These are phyloP conservation scores for Molossus molossus DNA, from an alignment of 2,797 vertebrate species.

Conservation along the genomic window DNA sequence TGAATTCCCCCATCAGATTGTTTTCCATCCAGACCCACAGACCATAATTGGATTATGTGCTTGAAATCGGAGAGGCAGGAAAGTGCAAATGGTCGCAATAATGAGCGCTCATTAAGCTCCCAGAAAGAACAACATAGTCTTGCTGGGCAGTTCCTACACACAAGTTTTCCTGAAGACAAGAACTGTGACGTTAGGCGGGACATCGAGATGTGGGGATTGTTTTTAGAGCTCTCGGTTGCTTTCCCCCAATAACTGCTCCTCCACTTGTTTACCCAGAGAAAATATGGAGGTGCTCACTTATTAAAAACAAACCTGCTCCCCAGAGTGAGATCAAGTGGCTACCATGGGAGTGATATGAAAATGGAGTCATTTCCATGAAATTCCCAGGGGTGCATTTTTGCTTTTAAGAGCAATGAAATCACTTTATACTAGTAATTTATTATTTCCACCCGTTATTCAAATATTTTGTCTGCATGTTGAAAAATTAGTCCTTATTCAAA, in stretches of 20 bases:
- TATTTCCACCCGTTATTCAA: constrained; percentile 85
- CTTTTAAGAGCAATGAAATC: constrained; percentile 86
- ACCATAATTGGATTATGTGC: constrained; percentile 64
- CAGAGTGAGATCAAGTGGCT: constrained; percentile 75
- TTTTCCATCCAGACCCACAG: constrained; percentile 74
- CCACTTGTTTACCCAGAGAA: constrained; percentile 70
- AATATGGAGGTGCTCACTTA: constrained; percentile 61
- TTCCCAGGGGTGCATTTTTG: constrained; percentile 76
- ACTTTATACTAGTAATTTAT: constrained; percentile 83
- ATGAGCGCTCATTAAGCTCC: constrained; percentile 83
- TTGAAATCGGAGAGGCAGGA: constrained; percentile 78
- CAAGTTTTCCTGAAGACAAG: constrained; percentile 72
- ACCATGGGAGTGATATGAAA: constrained; percentile 76
- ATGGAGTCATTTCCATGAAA: constrained; percentile 81
- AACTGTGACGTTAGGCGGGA: constrained; percentile 46
- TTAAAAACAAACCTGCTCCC: constrained; percentile 72
- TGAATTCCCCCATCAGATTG: constrained; percentile 64
- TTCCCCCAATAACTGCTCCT: not conserved
- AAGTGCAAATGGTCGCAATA: constrained; percentile 61
- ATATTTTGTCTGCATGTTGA: constrained; percentile 81
- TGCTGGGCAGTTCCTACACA: constrained; percentile 71
- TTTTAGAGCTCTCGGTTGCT: constrained; percentile 48
- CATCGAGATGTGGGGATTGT: constrained; percentile 40
- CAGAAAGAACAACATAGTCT: constrained; percentile 64
- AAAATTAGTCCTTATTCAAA: constrained; percentile 81